Percentiles rank a stretch among this genome's conserved stretches.
These are phyloP conservation scores for Artemisiospiza belli DNA, from an alignment of 2,113 vertebrate species.

Conservation along the genomic window DNA sequence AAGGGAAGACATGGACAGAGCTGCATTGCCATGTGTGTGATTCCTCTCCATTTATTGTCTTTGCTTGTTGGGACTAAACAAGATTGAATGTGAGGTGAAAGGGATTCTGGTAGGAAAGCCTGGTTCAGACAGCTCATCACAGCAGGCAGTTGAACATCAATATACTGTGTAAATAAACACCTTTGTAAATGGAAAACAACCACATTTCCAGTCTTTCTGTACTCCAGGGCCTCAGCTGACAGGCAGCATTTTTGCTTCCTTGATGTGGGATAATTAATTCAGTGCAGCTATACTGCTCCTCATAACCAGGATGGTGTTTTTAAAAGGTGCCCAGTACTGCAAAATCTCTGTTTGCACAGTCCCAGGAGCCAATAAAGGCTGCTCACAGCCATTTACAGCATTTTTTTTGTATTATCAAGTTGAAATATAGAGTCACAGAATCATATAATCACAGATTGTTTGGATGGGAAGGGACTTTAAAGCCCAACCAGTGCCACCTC, in stretches of 20 bases:
- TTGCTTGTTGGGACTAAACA: not conserved
- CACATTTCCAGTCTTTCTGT: not conserved
- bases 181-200: not conserved
- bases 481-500: not conserved
- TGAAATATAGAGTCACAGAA: not conserved
- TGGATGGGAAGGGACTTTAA: not conserved
- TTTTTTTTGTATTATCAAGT: not conserved
- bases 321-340: not conserved
- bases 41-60: not conserved
- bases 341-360: not conserved
- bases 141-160: not conserved
- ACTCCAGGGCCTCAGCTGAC: not conserved
- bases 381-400: not conserved
- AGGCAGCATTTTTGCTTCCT: not conserved
- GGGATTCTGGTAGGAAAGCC: not conserved
- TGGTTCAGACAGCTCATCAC: not conserved
- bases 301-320: not conserved
- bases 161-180: not conserved
- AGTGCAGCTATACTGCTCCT: not conserved
- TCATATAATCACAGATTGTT: rapidly evolving
- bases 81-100: not conserved
- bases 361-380: not conserved
- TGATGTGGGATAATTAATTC: not conserved
- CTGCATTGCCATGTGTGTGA: not conserved
- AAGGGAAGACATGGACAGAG: not conserved